A percentile compares a stretch with the other conserved stretches of the same genome.
Evolutionary conservation across 2,888 invertebrate genomes (phyloP).

Genomic region (Spodoptera exigua): DNA sequence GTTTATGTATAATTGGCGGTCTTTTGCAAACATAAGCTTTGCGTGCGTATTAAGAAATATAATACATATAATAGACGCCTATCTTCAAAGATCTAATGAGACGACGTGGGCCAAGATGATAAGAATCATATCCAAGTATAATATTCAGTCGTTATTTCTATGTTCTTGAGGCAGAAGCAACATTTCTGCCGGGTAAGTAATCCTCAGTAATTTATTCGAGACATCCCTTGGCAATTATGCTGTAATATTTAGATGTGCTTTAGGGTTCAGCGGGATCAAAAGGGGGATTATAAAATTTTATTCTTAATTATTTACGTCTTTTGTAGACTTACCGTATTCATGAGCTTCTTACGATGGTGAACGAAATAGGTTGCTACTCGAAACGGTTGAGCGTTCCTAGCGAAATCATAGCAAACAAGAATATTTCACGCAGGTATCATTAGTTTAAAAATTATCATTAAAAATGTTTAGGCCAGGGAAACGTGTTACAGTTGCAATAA

Average conservation of each 20-base stretch:
- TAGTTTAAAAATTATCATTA: not conserved
- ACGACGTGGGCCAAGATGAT: slow-evolving; percentile 21
- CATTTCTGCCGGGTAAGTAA: slow-evolving; percentile 59
- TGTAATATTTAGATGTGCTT: slow-evolving; percentile 61
- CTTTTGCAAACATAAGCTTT: slow-evolving; percentile 1
- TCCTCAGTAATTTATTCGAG: slow-evolving; percentile 63
- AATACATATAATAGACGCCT: slow-evolving; percentile 20
- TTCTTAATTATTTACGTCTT: slow-evolving; percentile 29
- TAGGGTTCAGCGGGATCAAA: slow-evolving; percentile 54
- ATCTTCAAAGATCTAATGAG: slow-evolving; percentile 25
- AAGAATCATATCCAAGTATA: slow-evolving; percentile 23
- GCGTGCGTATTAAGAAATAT: slow-evolving; percentile 15
- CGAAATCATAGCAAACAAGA: not conserved
- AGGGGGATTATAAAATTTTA: slow-evolving; percentile 28
- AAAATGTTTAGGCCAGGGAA: not conserved
- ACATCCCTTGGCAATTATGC: slow-evolving; percentile 61
- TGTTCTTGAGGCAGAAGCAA: slow-evolving; percentile 45
- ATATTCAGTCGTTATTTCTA: slow-evolving; percentile 32
- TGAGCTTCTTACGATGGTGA: not conserved
- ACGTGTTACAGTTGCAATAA: not conserved
- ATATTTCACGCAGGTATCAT: not conserved
- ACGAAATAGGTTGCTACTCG: not conserved
- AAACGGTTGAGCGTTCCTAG: not conserved
- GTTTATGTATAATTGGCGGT: no score
- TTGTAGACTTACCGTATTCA: not conserved